phyloP scores from a whole-genome alignment of 92 coral and sea anemone genomes.

The Phymanthus crucifer region DNA sequence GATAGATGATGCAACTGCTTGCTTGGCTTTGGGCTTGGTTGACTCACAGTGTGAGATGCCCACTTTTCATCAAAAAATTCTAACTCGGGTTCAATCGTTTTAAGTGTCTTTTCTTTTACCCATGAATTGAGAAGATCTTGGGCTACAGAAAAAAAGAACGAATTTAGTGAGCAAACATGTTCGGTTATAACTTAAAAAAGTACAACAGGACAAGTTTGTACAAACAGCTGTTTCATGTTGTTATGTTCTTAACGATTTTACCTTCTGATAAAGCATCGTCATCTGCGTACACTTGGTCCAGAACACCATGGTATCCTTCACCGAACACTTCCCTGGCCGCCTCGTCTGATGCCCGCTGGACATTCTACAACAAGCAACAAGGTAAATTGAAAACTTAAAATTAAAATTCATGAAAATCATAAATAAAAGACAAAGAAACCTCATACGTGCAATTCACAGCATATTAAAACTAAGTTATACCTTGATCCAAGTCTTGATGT shows the following conservation, averaged over 20 bases:
- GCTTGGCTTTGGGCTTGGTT: not conserved
- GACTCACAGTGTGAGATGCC: constrained; percentile 34
- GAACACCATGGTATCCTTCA: constrained; percentile 62
- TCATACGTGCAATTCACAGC: not conserved
- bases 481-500: constrained; percentile 95
- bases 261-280: constrained; percentile 97
- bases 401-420: not conserved
- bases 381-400: not conserved
- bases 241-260: constrained; percentile 18
- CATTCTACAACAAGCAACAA: constrained; percentile 55
- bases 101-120: constrained; percentile 78
- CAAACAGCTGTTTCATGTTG: not conserved
- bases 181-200: not conserved
- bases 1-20: not conserved
- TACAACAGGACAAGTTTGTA: not conserved
- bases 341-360: constrained; percentile 83
- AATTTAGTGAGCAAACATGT: not conserved
- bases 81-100: constrained; percentile 76
- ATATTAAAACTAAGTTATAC: constrained; percentile 33
- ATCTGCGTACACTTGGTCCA: constrained; percentile 88
- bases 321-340: constrained; percentile 97
- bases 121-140: constrained; percentile 95
- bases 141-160: constrained; percentile 56
- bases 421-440: not conserved
- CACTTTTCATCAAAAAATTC: constrained; percentile 77